A percentile compares a stretch with the other conserved stretches of the same genome.
Conservation (phyloP, 2,113 vertebrate species). For the Hippocampus barbouri region DNA sequence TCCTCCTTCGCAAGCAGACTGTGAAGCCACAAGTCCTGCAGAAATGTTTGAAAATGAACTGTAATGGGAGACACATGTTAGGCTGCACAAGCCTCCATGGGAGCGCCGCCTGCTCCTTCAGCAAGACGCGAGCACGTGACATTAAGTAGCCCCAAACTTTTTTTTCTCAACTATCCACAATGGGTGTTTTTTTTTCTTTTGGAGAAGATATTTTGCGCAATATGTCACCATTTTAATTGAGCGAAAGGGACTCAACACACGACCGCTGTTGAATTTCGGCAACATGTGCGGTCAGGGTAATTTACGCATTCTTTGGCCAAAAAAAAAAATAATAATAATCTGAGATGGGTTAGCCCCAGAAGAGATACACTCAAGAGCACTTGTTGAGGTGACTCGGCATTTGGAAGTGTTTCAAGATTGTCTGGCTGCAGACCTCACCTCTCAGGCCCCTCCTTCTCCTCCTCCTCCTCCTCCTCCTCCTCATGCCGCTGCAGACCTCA, state of each 20-base stretch:
- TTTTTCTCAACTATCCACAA: not conserved
- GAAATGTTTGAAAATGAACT: conserved; percentile 65
- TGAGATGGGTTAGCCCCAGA: conserved; percentile 59
- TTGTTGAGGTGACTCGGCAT: not conserved
- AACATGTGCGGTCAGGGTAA: conserved; percentile 52
- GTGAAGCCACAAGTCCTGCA: conserved; percentile 70
- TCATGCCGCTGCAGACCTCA: too few species aligned
- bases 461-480: too few species aligned
- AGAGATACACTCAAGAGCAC: conserved; percentile 2
- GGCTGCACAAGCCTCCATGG: conserved; percentile 44
- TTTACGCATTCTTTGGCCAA: conserved; percentile 69
- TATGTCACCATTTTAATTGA: conserved; percentile 52
- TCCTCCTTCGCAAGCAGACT: conserved; percentile 67
- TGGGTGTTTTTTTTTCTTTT: conserved; percentile 44
- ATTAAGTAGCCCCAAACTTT: conserved; percentile 7
- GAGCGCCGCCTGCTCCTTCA: conserved; percentile 41
- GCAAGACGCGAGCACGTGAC: conserved; percentile 18
- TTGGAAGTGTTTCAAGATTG: conserved; percentile 2
- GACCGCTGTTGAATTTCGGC: conserved; percentile 43
- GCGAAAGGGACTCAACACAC: conserved; percentile 37
- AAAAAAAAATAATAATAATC: conserved; percentile 44
- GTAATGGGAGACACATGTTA: conserved; percentile 76
- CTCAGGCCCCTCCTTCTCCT: too few species aligned
- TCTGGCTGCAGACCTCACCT: not conserved
- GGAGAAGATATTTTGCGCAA: conserved; percentile 31